Percentiles rank a stretch among this genome's conserved stretches.
Evolutionary conservation across 2,888 invertebrate genomes (phyloP).

Genomic region (Mythimna impura): DNA sequence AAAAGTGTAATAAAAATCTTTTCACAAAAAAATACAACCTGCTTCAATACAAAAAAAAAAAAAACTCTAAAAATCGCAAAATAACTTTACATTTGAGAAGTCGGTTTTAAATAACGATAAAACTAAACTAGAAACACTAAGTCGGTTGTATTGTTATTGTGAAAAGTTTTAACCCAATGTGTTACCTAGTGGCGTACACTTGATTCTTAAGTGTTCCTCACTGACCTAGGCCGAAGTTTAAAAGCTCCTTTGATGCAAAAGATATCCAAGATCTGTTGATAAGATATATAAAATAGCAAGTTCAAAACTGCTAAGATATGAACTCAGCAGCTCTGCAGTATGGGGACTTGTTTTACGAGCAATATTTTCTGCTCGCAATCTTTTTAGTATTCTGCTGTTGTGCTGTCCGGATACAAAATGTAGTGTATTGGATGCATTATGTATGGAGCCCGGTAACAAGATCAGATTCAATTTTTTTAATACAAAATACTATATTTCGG

Average conservation of each 20-base stretch:
- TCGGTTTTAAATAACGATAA: too few relatives aligned
- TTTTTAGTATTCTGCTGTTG: conserved; percentile 36
- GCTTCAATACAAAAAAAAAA: too few relatives aligned
- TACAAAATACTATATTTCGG: neutral
- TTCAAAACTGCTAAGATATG: conserved; percentile 18
- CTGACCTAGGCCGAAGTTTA: conserved; percentile 4
- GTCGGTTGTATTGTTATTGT: too few relatives aligned
- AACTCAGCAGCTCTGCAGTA: conserved; percentile 4
- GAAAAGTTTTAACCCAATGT: neutral
- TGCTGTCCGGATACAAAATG: conserved; percentile 31
- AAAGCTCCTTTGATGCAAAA: conserved; percentile 17
- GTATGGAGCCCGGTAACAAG: conserved; percentile 22
- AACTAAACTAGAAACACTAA: too few relatives aligned
- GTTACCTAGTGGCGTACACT: neutral
- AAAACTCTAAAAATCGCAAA: too few relatives aligned
- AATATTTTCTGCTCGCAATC: conserved; percentile 29
- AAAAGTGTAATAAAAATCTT: too few relatives aligned
- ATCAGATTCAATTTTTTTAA: conserved; percentile 23
- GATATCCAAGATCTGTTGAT: conserved; percentile 5
- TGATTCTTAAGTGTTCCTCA: conserved; percentile 2
- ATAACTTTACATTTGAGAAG: too few relatives aligned
- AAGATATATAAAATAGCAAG: conserved; percentile 4
- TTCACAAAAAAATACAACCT: too few relatives aligned
- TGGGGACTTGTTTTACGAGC: conserved; percentile 29
- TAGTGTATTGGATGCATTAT: conserved; percentile 30